Percentiles rank a stretch among this genome's conserved stretches.
Evolutionary conservation across 2,888 invertebrate species (phyloP).

Genomic region (Machimus atricapillus): DNA sequence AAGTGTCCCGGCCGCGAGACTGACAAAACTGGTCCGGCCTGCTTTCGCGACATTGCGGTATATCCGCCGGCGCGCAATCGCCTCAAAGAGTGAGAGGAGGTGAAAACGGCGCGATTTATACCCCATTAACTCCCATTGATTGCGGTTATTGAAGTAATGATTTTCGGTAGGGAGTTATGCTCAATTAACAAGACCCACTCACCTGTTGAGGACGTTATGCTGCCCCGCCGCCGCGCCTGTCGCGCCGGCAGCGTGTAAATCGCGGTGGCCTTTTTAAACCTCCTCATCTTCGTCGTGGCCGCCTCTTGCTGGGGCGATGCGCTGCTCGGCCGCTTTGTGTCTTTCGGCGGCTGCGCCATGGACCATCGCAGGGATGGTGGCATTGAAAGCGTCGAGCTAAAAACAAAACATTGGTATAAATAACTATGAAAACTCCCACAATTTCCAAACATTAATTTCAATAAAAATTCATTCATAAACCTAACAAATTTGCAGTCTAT

Average conservation of each 20-base stretch:
- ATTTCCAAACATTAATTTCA: no score
- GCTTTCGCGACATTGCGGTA: constrained; percentile 18
- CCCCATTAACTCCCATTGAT: constrained; percentile 2
- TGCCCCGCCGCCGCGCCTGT: constrained; percentile 51
- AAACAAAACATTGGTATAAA: background rate
- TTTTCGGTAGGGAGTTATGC: background rate
- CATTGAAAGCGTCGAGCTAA: constrained; percentile 48
- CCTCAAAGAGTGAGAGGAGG: background rate
- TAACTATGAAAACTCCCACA: no score
- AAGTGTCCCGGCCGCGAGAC: background rate
- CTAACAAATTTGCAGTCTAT: no score
- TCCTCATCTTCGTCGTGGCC: constrained; percentile 52
- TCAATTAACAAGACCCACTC: constrained; percentile 30
- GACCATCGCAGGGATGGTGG: constrained; percentile 42
- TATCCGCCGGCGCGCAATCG: background rate
- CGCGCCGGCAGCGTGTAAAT: constrained; percentile 59
- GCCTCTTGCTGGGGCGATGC: constrained; percentile 18
- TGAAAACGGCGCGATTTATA: background rate
- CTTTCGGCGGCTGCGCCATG: constrained; percentile 20
- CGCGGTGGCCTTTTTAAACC: constrained; percentile 57
- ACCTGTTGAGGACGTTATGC: constrained; percentile 50
- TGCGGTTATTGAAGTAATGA: background rate
- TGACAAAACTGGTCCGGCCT: constrained; percentile 31
- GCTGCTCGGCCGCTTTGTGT: constrained; percentile 27
- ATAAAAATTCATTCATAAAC: no score